Percentiles rank a stretch among this genome's conserved stretches.
Evolutionary conservation across 2,797 vertebrate genomes (phyloP).

Genomic region (Vespertilio murinus): DNA sequence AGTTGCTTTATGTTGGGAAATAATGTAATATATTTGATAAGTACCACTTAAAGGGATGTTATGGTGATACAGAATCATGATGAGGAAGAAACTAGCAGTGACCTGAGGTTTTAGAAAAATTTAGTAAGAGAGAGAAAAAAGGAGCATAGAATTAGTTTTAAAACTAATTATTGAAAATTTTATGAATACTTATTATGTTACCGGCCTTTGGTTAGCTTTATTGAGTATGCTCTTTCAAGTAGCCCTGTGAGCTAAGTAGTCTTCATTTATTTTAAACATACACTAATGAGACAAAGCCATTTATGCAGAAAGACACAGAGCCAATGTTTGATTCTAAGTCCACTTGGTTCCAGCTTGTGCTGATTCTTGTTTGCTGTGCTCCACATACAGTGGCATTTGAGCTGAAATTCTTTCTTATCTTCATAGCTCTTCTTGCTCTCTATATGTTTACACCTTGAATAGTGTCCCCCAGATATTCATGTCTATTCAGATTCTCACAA

Average conservation of each 20-base stretch:
- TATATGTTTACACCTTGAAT: background rate
- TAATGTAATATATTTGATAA: background rate
- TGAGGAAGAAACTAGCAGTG: background rate
- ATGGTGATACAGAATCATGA: background rate
- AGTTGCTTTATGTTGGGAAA: background rate
- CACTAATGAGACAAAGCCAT: background rate
- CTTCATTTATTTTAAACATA: background rate
- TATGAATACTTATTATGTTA: background rate
- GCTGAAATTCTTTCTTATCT: background rate
- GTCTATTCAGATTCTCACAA: background rate
- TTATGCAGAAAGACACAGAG: background rate
- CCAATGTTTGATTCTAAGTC: background rate
- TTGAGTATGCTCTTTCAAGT: background rate
- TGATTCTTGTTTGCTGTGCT: background rate
- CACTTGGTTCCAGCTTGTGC: background rate
- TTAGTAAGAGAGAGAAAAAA: background rate
- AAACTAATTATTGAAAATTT: background rate
- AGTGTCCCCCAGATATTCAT: background rate
- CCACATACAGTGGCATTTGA: background rate
- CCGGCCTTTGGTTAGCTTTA: background rate
- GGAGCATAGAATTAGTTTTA: background rate
- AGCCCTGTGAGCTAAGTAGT: background rate
- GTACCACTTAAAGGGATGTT: background rate
- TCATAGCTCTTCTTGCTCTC: background rate
- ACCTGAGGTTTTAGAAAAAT: background rate